phyloP scores from a whole-genome alignment of 1,140 invertebrate genomes.

The Aphelenchoides fujianensis region DNA sequence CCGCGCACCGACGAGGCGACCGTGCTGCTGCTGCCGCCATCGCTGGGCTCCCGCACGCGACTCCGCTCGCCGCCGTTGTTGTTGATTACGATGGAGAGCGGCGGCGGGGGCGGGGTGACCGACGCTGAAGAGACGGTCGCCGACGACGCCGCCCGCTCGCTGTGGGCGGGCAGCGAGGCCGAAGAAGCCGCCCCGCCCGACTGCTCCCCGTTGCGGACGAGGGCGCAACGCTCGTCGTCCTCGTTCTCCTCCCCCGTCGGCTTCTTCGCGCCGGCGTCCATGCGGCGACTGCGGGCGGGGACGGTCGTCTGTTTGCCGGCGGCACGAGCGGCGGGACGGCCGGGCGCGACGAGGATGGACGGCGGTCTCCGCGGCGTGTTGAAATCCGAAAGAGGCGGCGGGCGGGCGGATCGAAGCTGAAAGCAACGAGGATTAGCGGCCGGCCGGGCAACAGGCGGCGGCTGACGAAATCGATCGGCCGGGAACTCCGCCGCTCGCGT shows the following conservation, averaged over 20 bases:
- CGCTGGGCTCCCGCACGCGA: neutral
- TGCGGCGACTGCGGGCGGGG: neutral
- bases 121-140: neutral
- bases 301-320: too few species aligned
- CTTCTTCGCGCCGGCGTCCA: neutral
- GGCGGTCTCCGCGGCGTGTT: neutral
- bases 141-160: neutral
- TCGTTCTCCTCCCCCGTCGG: neutral
- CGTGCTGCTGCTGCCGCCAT: neutral
- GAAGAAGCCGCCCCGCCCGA: neutral
- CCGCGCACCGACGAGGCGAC: neutral
- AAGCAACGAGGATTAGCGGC: neutral
- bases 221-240: slow-evolving; percentile 4
- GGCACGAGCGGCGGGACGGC: neutral
- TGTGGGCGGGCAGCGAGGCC: too few species aligned
- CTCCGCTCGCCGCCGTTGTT: neutral
- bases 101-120: slow-evolving; percentile 1
- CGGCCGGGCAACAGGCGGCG: neutral
- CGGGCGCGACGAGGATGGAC: neutral
- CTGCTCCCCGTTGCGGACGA: neutral
- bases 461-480: neutral
- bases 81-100: neutral
- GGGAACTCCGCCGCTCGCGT: too few species aligned
- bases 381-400: too few species aligned
- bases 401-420: neutral